Evolutionary conservation across 1,140 invertebrate species (phyloP), one percentile per base, ranked within the genome.

Genomic region (Capitella teleta): DNA sequence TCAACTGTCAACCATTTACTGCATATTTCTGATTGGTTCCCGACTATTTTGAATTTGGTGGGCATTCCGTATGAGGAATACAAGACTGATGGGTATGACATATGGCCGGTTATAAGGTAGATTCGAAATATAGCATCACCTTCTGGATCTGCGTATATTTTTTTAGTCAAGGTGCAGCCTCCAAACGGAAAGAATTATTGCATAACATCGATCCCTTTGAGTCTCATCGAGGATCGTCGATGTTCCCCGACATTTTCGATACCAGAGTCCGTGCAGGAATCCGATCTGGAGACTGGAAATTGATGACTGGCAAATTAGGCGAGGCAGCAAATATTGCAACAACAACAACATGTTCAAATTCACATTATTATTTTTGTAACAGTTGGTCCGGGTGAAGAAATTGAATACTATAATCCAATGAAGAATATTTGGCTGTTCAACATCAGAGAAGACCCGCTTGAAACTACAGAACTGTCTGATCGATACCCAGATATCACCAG

Each of bases 1-100:
- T 32, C 28, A 18, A 44, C 42, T 12, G 8, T 16, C 8, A n/a
- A 46, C 23, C 59, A 57, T 25, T 43, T 68, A 14, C 66, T 68
- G 32, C 68, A 70, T 47, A 58, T 68, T 1, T 60, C 64, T 43
- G 68, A 70, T 43, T 70, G 68, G 68, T 66, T 61, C 51, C 68
- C 68, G 8, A 70, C 68, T n/a, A 41, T 70, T 5, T 51, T 68
- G 3, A 48, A 52, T 3, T 43, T 66, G 3, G 64, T 60, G 8
- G 57, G 61, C n/a, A 61, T 58, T 8, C 51, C 40, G 14, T 30
- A 60, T 2, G 58, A 60, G 43, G 55, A 53, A n/a, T 60, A 58
- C n/a, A 49, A 58, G 41, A 51, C 66, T 1, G 66, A 68, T 56
- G 66, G 66, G 25, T 51, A 51, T 34, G 55, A 63, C 42, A 59